phyloP scores from a whole-genome alignment of 2,113 vertebrate genomes.

The Rhinogobius similis region DNA sequence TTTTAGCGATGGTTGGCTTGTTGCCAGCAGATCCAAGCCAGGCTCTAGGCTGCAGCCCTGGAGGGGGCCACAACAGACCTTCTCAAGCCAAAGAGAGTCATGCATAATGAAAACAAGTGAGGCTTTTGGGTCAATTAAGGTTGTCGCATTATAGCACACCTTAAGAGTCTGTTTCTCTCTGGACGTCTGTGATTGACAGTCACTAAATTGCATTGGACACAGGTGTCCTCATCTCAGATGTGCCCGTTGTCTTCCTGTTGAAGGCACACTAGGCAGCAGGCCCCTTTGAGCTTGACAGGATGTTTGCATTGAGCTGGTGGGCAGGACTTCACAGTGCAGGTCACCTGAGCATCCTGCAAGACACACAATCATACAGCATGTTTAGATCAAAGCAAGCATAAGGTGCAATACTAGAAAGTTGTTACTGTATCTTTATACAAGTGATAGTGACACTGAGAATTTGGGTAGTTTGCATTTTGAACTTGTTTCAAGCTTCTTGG shows the following conservation, averaged over 20 bases:
- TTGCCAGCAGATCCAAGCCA: slow-evolving; percentile 39
- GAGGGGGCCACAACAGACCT: slow-evolving; percentile 43
- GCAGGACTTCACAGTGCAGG: slow-evolving; percentile 92
- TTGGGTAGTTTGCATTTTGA: no score
- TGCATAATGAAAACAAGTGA: slow-evolving; percentile 48
- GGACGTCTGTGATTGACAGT: slow-evolving; percentile 45
- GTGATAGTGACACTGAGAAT: no score
- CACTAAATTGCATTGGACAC: slow-evolving; percentile 19
- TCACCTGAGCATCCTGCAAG: slow-evolving; percentile 87
- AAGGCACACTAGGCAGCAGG: slow-evolving; percentile 88
- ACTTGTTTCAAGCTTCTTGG: not conserved
- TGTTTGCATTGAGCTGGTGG: slow-evolving; percentile 72
- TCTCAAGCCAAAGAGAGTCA: slow-evolving; percentile 44
- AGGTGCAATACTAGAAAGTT: not conserved
- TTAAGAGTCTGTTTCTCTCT: slow-evolving; percentile 56
- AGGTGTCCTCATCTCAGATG: slow-evolving; percentile 64
- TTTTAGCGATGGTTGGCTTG: slow-evolving; percentile 41
- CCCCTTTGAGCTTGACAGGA: slow-evolving; percentile 81
- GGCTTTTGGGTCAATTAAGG: slow-evolving; percentile 56
- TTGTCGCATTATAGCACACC: slow-evolving; percentile 24
- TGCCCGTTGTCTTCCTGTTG: slow-evolving; percentile 32
- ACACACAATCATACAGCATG: not conserved
- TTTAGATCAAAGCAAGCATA: not conserved
- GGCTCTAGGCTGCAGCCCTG: slow-evolving; percentile 47
- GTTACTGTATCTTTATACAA: not conserved